Evolutionary conservation across 1,140 invertebrate species (phyloP).

Genomic region (Trichonephila inaurata): DNA sequence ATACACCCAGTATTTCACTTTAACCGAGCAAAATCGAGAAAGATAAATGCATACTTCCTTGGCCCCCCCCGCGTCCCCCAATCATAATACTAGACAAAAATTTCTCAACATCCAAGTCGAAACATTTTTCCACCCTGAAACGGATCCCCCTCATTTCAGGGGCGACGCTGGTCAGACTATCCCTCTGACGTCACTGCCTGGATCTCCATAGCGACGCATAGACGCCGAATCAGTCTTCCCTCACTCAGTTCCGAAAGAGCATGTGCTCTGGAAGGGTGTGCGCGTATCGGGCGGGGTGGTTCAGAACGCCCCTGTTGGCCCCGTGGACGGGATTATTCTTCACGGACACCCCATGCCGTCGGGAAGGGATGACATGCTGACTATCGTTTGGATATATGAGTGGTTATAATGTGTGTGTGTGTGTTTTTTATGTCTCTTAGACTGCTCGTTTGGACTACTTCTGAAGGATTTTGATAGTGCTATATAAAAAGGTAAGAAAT

Average conservation of each 20-base stretch:
- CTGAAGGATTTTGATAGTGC: neutral
- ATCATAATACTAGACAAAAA: too few relatives aligned
- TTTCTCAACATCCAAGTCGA: too few relatives aligned
- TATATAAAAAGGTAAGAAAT: neutral
- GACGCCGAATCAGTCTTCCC: neutral
- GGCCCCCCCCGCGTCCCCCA: too few relatives aligned
- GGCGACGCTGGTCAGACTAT: neutral
- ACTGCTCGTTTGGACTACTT: neutral
- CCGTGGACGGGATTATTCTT: neutral
- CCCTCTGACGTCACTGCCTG: neutral
- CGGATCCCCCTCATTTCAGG: neutral
- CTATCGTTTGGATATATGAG: neutral
- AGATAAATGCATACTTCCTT: too few relatives aligned
- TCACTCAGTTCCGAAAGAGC: neutral
- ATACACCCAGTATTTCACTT: too few relatives aligned
- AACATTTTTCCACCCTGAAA: neutral
- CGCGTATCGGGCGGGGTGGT: neutral
- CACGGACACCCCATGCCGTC: neutral
- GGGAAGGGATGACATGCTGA: neutral
- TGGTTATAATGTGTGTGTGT: neutral
- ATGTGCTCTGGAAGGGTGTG: slow-evolving; percentile 15
- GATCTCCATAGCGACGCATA: neutral
- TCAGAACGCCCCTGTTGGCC: neutral
- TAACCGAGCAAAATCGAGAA: too few relatives aligned
- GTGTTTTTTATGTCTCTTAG: neutral